Base-by-base conservation (phyloP, 2,888 invertebrate genomes). In the Amphiduros pacificus region DNA sequence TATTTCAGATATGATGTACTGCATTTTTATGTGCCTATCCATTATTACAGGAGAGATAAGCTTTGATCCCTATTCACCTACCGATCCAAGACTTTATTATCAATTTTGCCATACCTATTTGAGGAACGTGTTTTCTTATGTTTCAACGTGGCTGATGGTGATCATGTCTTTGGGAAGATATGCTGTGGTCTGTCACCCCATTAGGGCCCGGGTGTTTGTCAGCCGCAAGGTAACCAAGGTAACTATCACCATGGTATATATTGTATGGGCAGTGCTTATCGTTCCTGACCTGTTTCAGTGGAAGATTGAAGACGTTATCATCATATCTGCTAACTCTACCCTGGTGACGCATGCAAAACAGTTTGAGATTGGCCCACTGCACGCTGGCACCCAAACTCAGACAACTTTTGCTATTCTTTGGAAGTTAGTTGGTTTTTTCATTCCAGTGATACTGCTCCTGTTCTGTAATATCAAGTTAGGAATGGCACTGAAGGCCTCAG, bases 161-260 rank as follows among this genome's bases (percentile, higher is more conserved):
- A 74, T 76, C 29, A 79, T 80, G 78, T 79, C 80, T 2, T 77
- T 73, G 0, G 79, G 79, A 50, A 66, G 80, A 20, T 80, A 79
- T 57, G 66, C 78, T 14, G 80, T 79, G 31, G 77, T 80, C 26
- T 80, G 80, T 66, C 78, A 80, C 58, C 79, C 80, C 2, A 73
- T 80, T 40, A 74, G 73, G 61, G 79, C 80, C 2, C 67, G 78
- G 28, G 74, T 77, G 62, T 63, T 79, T 9, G 77, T 80, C 49
- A 74, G 74, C 5, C 64, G 77, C 26, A 69, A 67, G 20, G 70
- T 73, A 28, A 79, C 80, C 1, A 61, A 75, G n/a, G 68, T 74
- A 14, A 74, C 73, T 51, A 74, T 77, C 50, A 57, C 71, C 5
- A 17, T 72, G 20, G 54, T 59, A 40, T 66, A 65, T 49, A 5